phyloP scores from a whole-genome alignment of 2,797 vertebrate genomes.

The Martes flavigula region DNA sequence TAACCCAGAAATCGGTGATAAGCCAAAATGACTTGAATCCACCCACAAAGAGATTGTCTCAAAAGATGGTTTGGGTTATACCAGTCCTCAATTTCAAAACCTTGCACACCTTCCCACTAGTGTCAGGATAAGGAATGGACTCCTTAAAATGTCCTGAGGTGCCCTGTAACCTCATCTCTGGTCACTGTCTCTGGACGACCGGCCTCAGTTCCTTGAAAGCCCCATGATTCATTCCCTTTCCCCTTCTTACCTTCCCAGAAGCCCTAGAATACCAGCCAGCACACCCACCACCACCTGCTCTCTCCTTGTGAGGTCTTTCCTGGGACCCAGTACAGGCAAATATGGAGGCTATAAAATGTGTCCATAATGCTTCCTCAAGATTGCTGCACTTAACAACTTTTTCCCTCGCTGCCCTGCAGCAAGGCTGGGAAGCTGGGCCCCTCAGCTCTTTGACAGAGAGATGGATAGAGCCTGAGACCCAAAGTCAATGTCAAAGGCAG shows the following conservation, averaged over 20 bases:
- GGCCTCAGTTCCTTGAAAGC: background rate
- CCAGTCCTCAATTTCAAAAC: background rate
- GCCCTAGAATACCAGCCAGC: background rate
- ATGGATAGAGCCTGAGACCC: background rate
- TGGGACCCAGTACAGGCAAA: background rate
- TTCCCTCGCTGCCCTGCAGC: background rate
- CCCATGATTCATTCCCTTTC: background rate
- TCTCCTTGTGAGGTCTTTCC: background rate
- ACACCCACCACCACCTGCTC: background rate
- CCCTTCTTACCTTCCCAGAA: background rate
- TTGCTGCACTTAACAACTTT: background rate
- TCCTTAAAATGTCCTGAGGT: background rate
- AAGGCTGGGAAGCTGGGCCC: background rate
- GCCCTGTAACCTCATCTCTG: background rate
- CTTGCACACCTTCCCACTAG: background rate
- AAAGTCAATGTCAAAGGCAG: background rate
- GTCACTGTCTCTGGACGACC: background rate
- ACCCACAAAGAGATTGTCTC: background rate
- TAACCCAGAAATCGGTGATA: background rate
- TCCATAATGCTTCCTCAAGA: background rate
- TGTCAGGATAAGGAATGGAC: background rate
- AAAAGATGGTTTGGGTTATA: background rate
- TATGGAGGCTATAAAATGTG: background rate
- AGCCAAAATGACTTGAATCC: background rate
- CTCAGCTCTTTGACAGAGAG: background rate